These are phyloP conservation scores for Sardina pilchardus DNA, from an alignment of 2,113 vertebrate genomes.

Conservation along the genomic window DNA sequence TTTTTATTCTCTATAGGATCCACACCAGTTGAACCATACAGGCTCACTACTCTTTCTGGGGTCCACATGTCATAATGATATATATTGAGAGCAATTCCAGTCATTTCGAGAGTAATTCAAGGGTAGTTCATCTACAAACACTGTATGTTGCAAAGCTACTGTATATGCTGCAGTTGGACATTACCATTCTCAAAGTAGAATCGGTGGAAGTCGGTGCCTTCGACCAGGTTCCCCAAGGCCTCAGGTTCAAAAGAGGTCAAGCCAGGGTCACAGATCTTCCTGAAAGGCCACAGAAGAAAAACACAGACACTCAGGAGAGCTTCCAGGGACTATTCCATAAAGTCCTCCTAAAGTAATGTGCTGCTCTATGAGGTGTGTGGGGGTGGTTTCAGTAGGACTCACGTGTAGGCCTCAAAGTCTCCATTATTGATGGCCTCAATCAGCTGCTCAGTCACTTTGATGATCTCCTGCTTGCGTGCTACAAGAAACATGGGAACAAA, in stretches of 20 bases:
- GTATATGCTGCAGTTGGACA: neutral
- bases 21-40: too few species aligned
- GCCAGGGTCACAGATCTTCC: constrained; percentile 96
- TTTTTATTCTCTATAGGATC: neutral
- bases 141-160: neutral
- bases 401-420: constrained; percentile 99
- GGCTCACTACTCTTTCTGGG: too few species aligned
- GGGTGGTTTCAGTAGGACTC: constrained; percentile 59
- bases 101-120: neutral
- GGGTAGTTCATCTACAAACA: neutral
- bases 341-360: neutral
- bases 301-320: neutral
- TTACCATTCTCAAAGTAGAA: constrained; percentile 98
- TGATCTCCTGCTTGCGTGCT: constrained; percentile 98
- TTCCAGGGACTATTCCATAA: neutral
- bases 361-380: neutral
- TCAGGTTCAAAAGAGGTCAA: constrained; percentile 96
- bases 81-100: neutral
- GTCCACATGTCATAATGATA: neutral
- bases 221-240: constrained; percentile 94
- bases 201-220: constrained; percentile 96
- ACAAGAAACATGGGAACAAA: constrained; percentile 31
- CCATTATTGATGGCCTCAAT: constrained; percentile 98
- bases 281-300: constrained; percentile 51
- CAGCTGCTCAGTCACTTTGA: constrained; percentile 96